Conservation (phyloP, 2,113 vertebrate species). For the Xenus cinereus region DNA sequence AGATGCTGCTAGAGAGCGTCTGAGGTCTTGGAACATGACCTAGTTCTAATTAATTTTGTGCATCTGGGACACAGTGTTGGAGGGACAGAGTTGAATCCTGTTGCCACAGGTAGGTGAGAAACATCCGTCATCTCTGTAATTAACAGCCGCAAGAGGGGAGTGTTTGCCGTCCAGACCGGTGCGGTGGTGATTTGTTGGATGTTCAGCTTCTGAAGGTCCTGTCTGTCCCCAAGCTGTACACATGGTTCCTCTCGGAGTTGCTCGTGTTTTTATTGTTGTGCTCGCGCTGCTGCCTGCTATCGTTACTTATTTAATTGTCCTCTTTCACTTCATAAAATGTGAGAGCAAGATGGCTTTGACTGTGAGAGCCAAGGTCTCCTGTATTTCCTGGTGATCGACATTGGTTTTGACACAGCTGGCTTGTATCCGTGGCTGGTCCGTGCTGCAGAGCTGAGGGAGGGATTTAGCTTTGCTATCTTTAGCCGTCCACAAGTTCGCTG, state of each 20-base stretch:
- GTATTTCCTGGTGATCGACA: not conserved
- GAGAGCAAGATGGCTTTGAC: not conserved
- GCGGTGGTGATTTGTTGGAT: not conserved
- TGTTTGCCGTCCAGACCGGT: not conserved
- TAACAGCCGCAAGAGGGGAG: not conserved
- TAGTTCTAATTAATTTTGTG: not conserved
- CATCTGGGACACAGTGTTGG: not conserved
- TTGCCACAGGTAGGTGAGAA: not conserved
- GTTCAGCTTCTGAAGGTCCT: not conserved
- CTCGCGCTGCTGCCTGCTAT: not conserved
- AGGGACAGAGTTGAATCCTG: not conserved
- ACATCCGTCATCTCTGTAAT: not conserved
- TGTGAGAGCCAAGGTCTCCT: not conserved
- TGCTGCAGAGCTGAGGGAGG: not conserved
- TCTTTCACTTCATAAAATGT: not conserved
- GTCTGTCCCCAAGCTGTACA: not conserved
- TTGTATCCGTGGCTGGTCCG: accelerated
- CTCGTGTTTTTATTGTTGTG: not conserved
- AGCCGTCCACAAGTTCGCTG: not conserved
- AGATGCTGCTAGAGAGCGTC: not conserved
- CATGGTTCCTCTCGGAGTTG: not conserved
- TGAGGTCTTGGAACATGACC: not conserved
- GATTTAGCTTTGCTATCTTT: not conserved
- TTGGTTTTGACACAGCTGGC: not conserved
- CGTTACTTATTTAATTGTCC: not conserved